Evolutionary conservation across 2,113 vertebrate species (phyloP), one percentile per base, ranked within the genome.

Genomic region (Rhabdornis inornatus): DNA sequence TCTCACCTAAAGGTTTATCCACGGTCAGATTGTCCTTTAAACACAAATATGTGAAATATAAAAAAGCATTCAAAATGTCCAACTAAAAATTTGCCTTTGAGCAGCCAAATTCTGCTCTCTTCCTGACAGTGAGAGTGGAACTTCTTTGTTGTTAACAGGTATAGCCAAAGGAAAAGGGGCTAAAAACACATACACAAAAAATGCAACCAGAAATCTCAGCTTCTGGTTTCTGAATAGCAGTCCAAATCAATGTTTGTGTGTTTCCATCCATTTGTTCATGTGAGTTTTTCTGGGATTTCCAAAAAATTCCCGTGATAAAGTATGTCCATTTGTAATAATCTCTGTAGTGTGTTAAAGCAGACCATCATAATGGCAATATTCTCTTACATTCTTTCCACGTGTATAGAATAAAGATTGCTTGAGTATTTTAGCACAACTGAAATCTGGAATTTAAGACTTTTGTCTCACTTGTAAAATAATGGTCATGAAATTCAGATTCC

Each of bases 351-450:
- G 4, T 56, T 90, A 60, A 94, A 88, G 85, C 57, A 90, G 92
- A 50, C n/a, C n/a, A 13, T 70, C 17, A 4, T 28, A 82, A 76
- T 28, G 27, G 82, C 22, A 80, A 45, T 64, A 65, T 39, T 57
- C 33, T 89, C 45, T 70, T 76, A 80, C 76, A 86, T 94, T 97
- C 93, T 94, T 96, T 96, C 92, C 92, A 74, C 0, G 0, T 53
- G 5, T n/a, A 31, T 39, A 76, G 85, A 59, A 50, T 65, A 55
- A 93, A 59, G 47, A 44, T 88, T 78, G 4, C 42, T 74, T 88
- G 68, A 94, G 71, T 94, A 63, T 88, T 95, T 95, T 88, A 90
- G 60, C 83, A 90, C 79, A 90, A 47, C 76, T 70, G 83, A 92
- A 80, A 77, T 61, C 76, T 96, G 90, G 85, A 86, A 74, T 30